A percentile compares a stretch with the other conserved stretches of the same genome.
Conservation (phyloP, 1,140 invertebrate species). For the Cydia splendana region DNA sequence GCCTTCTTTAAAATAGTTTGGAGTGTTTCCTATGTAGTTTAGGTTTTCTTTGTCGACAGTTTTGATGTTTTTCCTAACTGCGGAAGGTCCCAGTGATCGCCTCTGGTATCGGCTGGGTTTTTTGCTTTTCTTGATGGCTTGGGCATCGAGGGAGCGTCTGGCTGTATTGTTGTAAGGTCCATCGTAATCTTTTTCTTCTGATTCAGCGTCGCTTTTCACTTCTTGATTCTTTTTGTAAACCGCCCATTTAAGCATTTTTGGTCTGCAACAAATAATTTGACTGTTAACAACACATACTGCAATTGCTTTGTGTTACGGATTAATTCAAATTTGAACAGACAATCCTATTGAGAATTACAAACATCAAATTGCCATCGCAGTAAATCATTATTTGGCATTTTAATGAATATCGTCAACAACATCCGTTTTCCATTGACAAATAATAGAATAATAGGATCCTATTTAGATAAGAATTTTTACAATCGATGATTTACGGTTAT, state of each 20-base stretch:
- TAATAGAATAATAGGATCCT: too few relatives aligned
- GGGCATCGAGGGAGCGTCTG: slow-evolving; percentile 66
- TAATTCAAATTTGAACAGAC: neutral
- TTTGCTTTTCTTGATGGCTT: slow-evolving; percentile 70
- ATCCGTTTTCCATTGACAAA: neutral
- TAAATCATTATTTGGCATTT: too few relatives aligned
- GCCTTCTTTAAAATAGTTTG: slow-evolving; percentile 72
- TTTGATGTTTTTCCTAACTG: slow-evolving; percentile 59
- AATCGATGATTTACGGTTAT: too few relatives aligned
- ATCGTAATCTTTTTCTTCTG: slow-evolving; percentile 44
- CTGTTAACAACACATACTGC: neutral
- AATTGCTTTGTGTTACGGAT: neutral
- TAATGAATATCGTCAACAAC: neutral
- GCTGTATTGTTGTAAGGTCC: slow-evolving; percentile 51
- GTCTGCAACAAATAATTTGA: slow-evolving; percentile 57
- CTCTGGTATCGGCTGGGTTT: slow-evolving; percentile 74
- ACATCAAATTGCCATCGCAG: too few relatives aligned
- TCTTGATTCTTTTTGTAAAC: slow-evolving; percentile 76
- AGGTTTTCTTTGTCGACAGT: slow-evolving; percentile 71
- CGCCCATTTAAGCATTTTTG: slow-evolving; percentile 75
- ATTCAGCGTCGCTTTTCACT: slow-evolving; percentile 46
- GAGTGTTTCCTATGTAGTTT: slow-evolving; percentile 70
- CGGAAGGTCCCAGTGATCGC: slow-evolving; percentile 64
- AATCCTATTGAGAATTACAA: too few relatives aligned
- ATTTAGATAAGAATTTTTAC: too few relatives aligned